Percentiles rank a stretch among this genome's conserved stretches.
Evolutionary conservation across 1,140 invertebrate genomes (phyloP).

Genomic region (Lepidurus arcticus): DNA sequence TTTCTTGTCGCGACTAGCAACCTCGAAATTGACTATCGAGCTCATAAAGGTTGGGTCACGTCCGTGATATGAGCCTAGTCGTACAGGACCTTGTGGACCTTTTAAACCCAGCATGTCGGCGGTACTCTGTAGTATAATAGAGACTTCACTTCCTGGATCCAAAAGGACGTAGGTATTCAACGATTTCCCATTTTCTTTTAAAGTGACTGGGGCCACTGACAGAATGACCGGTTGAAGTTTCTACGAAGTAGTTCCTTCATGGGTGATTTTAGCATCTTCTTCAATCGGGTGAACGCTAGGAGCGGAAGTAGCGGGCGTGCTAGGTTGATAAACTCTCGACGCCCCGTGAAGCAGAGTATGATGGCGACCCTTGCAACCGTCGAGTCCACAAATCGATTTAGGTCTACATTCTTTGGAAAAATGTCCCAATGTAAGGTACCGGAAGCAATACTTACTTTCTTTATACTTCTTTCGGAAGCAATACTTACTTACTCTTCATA

Average conservation of each 20-base stretch:
- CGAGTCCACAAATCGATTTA: not conserved
- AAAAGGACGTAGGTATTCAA: conserved; percentile 6
- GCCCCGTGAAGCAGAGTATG: not conserved
- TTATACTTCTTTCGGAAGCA: no score
- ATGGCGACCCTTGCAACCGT: not conserved
- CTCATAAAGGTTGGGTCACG: conserved; percentile 12
- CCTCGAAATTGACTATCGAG: conserved; percentile 4
- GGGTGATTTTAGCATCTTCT: not conserved
- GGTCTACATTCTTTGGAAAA: no score
- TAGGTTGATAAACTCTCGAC: not conserved
- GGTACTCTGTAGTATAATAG: not conserved
- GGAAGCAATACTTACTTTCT: not conserved
- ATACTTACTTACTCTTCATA: no score
- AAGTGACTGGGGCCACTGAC: not conserved
- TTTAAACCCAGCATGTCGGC: conserved; percentile 5
- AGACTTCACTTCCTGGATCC: conserved; percentile 29
- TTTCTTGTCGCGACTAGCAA: not conserved
- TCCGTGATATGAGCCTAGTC: conserved; percentile 25
- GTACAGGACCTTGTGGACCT: not conserved
- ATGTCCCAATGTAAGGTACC: no score
- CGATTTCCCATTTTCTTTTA: not conserved
- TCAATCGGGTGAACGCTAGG: not conserved
- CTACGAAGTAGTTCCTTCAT: not conserved
- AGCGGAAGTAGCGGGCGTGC: not conserved
- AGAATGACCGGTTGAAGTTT: not conserved